A percentile compares a stretch with the other conserved stretches of the same genome.
These are phyloP conservation scores for Pollimyrus isidori DNA, from an alignment of 2,113 vertebrate genomes.

Conservation along the genomic window DNA sequence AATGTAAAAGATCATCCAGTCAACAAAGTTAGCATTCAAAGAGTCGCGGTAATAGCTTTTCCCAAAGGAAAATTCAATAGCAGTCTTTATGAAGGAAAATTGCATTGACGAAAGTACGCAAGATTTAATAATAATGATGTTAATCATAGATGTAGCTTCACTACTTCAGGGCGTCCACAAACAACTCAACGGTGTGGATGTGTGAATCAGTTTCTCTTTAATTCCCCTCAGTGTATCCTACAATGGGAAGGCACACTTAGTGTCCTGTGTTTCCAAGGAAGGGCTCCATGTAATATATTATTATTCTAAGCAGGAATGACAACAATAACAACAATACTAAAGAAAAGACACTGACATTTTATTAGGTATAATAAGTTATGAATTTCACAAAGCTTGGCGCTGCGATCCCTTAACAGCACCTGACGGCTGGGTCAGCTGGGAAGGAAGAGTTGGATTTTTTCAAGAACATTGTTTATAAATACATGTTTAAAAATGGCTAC, in stretches of 20 bases:
- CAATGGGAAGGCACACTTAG: not conserved
- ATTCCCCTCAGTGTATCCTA: not conserved
- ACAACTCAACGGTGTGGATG: not conserved
- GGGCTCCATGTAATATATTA: not conserved
- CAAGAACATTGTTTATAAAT: not conserved
- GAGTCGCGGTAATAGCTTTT: slow-evolving; percentile 13
- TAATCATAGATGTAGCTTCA: slow-evolving; percentile 26
- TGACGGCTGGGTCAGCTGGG: not conserved
- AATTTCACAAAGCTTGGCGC: not conserved
- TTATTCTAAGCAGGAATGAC: not conserved
- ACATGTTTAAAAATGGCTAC: not conserved
- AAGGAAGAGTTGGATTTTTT: not conserved
- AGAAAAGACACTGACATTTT: not conserved
- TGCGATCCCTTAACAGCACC: not conserved
- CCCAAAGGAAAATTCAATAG: slow-evolving; percentile 19
- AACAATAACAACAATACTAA: not conserved
- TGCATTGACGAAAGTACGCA: slow-evolving; percentile 24
- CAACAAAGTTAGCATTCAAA: not conserved
- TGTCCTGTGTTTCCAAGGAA: not conserved
- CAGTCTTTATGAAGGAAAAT: slow-evolving; percentile 18
- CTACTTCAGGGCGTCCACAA: not conserved
- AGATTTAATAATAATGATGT: not conserved
- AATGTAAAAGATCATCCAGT: not conserved
- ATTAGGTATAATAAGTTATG: not conserved
- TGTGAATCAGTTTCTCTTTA: not conserved